Evolutionary conservation across 2,888 invertebrate genomes (phyloP), one percentile per base, ranked within the genome.

Genomic region (Drosophila subsilvestris): DNA sequence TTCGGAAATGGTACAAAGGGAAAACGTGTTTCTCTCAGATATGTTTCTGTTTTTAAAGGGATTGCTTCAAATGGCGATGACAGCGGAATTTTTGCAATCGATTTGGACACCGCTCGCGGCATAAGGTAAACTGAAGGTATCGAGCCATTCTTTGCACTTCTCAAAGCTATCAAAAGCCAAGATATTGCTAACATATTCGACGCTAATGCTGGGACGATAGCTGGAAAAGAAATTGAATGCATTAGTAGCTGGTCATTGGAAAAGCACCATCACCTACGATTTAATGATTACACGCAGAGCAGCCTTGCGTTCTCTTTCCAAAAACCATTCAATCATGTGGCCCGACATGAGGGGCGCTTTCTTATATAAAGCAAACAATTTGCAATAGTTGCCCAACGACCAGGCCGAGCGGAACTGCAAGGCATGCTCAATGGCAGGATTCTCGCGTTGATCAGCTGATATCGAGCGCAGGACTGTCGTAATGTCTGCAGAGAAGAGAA

Each of bases 271-370:
- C 14, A 98, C 98, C 94, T 97, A 99, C 98, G 98, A 96, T 95
- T 98, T 99, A 81, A 98, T 95, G 92, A 99, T 96, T 92, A 95
- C 95, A 93, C 96, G 98, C 90, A 99, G 94, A 89, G 98, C 99
- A 86, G 94, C 93, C 93, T 97, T 98, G 90, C 99, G 94, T 92
- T 99, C 98, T 90, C 99, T 94, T 79, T 98, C 97, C 91, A 98
- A 95, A 94, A 99, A 99, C 98, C 99, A 98, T 93, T 99, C 99
- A 93, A 99, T 97, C 80, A 99, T 94, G 93, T 97, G 98, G 65
- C 97, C 97, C 50, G 98, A 96, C 99, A 99, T 99, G 90, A 96
- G 94, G 20, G 99, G 99, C 45, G 99, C 96, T 70, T 93, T 93
- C 90, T 94, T 95, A 93, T 99, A 99, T 70, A 99, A 93, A 89